Evolutionary conservation across 92 coral and sea anemone genomes (phyloP).

Genomic region (Heliopora coerulea): DNA sequence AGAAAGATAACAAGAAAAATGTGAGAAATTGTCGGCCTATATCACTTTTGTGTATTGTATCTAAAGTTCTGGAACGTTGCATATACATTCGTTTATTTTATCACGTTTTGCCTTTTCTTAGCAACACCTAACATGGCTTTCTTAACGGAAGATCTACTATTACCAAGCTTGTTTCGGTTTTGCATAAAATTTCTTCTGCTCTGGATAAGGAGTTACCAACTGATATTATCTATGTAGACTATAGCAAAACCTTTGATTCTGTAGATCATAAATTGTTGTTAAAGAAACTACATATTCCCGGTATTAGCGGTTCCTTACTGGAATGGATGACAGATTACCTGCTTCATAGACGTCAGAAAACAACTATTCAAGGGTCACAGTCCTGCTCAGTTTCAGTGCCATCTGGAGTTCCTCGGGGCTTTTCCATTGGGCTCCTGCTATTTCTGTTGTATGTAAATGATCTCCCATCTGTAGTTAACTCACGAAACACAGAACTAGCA

Average conservation of each 20-base stretch:
- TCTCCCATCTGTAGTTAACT: background rate
- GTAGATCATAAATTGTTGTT: background rate
- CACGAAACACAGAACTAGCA: background rate
- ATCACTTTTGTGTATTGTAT: constrained; percentile 14
- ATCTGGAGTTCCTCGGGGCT: constrained; percentile 2
- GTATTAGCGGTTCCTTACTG: background rate
- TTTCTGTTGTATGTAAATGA: background rate
- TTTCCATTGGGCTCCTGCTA: background rate
- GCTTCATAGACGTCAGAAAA: no score
- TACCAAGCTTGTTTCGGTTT: no score
- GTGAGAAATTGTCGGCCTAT: background rate
- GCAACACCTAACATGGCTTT: constrained; percentile 9
- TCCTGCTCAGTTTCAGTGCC: background rate
- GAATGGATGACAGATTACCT: background rate
- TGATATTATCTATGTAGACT: background rate
- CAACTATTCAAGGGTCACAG: background rate
- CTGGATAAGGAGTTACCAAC: background rate
- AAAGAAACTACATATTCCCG: background rate
- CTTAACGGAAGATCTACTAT: background rate
- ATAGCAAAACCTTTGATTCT: constrained; percentile 3
- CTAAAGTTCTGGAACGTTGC: constrained; percentile 17
- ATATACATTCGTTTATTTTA: no score
- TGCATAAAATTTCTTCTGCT: no score
- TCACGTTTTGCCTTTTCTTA: no score
- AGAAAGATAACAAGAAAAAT: constrained; percentile 1